phyloP scores from a whole-genome alignment of 2,113 vertebrate genomes.

The Grammomys surdaster region DNA sequence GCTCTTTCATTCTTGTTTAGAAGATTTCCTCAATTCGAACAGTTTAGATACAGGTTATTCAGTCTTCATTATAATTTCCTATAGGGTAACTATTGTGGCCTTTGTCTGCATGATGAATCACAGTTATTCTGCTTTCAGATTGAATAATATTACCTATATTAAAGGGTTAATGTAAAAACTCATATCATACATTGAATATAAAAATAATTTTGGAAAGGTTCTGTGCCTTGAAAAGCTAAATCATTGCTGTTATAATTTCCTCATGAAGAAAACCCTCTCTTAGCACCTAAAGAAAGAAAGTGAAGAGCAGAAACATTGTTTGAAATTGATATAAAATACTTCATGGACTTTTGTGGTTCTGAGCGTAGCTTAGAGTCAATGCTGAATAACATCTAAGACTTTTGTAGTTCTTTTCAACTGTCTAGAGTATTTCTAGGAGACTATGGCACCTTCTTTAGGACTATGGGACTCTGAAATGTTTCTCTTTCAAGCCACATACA shows the following conservation, averaged over 20 bases:
- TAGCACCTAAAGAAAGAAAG: not conserved
- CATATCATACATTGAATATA: not conserved
- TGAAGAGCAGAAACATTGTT: not conserved
- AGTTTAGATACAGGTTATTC: not conserved
- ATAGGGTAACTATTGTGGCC: not conserved
- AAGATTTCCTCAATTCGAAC: not conserved
- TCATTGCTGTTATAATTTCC: not conserved
- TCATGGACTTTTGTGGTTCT: constrained; percentile 25
- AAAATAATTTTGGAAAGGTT: constrained; percentile 47
- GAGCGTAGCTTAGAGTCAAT: not conserved
- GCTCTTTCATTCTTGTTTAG: not conserved
- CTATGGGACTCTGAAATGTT: not conserved
- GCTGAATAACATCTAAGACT: not conserved
- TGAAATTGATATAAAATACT: constrained; percentile 1
- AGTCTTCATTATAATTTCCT: not conserved
- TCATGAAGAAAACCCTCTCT: not conserved
- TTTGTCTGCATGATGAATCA: not conserved
- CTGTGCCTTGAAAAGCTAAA: not conserved
- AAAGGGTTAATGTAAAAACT: constrained; percentile 36
- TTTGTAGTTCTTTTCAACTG: not conserved
- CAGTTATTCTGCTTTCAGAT: constrained; percentile 11
- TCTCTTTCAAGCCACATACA: not conserved
- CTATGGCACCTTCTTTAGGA: not conserved
- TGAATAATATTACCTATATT: not conserved
- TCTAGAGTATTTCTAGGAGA: not conserved